These are phyloP conservation scores for Propithecus perrieri DNA, from an alignment of 2,797 vertebrate species.

Conservation along the genomic window DNA sequence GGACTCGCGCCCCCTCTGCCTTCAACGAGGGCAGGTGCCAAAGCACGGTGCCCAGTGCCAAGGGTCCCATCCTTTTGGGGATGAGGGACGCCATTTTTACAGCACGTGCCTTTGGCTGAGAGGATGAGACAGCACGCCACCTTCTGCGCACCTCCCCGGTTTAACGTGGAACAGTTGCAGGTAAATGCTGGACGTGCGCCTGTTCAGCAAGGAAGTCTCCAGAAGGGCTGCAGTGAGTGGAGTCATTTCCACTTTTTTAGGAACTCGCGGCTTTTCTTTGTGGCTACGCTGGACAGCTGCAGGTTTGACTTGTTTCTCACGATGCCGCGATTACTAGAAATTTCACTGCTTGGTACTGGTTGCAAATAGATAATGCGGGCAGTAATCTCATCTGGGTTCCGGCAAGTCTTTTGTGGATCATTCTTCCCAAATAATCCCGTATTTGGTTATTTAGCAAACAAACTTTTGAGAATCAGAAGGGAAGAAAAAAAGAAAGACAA, in stretches of 20 bases:
- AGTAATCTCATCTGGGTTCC: neutral
- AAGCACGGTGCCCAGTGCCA: fast-evolving
- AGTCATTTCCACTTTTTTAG: fast-evolving
- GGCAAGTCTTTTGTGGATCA: too few relatives aligned
- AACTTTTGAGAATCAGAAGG: neutral
- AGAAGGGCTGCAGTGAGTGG: neutral
- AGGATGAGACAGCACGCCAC: fast-evolving
- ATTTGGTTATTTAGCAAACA: neutral
- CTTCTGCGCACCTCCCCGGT: neutral
- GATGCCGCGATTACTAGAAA: neutral
- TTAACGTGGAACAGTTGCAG: neutral
- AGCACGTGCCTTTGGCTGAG: neutral
- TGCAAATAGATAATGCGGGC: neutral
- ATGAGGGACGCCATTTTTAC: neutral
- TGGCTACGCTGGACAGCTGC: too few relatives aligned
- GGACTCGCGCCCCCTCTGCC: fast-evolving
- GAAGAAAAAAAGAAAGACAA: neutral
- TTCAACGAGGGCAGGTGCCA: neutral
- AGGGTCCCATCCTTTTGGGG: too few relatives aligned
- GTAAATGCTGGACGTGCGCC: fast-evolving
- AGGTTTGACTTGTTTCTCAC: neutral
- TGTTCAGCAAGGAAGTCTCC: neutral
- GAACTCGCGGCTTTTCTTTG: fast-evolving
- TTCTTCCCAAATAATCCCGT: neutral
- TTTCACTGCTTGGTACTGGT: neutral